Percentiles rank a stretch among this genome's conserved stretches.
Evolutionary conservation across 2,888 invertebrate genomes (phyloP).

Genomic region (Vannuccia rotundouncinata): DNA sequence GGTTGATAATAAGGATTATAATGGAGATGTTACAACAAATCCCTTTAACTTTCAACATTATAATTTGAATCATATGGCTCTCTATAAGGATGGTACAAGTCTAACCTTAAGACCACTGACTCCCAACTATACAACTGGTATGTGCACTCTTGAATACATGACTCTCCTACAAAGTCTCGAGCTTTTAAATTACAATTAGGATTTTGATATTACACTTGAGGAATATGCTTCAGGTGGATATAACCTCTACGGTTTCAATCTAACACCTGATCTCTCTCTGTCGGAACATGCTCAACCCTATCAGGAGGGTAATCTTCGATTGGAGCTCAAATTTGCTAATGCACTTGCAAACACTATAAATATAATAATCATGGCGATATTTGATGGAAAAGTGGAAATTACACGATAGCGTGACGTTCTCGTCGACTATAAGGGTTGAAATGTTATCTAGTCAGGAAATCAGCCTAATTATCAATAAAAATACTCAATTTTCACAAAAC

Average conservation of each 20-base stretch:
- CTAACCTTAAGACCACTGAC: not conserved
- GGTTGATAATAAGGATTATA: slow-evolving; percentile 12
- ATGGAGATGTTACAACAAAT: not conserved
- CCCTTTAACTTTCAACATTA: slow-evolving; percentile 12
- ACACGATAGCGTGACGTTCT: not conserved
- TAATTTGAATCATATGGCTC: not conserved
- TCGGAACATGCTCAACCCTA: not conserved
- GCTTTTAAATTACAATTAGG: not conserved
- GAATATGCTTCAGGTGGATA: not conserved
- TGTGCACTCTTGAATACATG: not conserved
- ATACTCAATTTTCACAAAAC: not conserved
- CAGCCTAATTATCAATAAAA: not conserved
- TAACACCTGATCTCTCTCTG: not conserved
- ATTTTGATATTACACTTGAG: not conserved
- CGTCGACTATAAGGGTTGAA: slow-evolving; percentile 5
- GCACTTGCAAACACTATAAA: not conserved
- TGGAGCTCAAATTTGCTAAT: not conserved
- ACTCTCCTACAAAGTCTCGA: not conserved
- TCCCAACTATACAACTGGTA: not conserved
- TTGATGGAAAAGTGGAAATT: not conserved
- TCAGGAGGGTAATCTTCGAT: not conserved
- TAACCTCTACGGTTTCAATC: not conserved
- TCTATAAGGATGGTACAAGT: not conserved
- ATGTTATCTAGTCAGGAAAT: not conserved
- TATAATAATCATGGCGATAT: not conserved